Percentiles rank a stretch among this genome's conserved stretches.
Evolutionary conservation across 1,140 invertebrate species (phyloP).

Genomic region (Stegodyphus dumicola): DNA sequence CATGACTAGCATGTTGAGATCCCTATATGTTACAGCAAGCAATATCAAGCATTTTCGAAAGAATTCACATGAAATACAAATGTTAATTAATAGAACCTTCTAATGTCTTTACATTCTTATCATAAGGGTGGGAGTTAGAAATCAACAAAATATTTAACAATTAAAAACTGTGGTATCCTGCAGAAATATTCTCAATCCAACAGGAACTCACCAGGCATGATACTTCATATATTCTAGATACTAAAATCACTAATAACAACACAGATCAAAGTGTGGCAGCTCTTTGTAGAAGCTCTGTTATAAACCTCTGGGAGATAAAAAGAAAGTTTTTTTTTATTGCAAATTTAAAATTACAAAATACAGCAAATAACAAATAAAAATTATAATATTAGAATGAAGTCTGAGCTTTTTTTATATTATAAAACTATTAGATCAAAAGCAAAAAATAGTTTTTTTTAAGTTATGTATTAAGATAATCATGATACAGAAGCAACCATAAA

Average conservation of each 20-base stretch:
- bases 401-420: no score
- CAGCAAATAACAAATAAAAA: no score
- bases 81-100: background rate
- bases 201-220: conserved; percentile 16
- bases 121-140: background rate
- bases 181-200: conserved; percentile 12
- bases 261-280: background rate
- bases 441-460: no score
- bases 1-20: conserved; percentile 2
- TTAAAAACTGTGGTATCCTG: conserved; percentile 21
- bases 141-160: conserved; percentile 31
- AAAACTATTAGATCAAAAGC: no score
- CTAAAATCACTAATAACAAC: background rate
- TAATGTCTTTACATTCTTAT: background rate
- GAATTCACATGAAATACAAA: background rate
- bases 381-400: no score
- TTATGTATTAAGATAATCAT: no score
- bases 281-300: background rate
- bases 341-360: no score
- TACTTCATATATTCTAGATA: background rate
- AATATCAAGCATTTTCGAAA: background rate
- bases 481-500: no score
- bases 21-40: background rate
- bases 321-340: background rate
- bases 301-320: background rate